A percentile compares a stretch with the other conserved stretches of the same genome.
Conservation (phyloP, 1,140 invertebrate genomes). For the Heliothis virescens region DNA sequence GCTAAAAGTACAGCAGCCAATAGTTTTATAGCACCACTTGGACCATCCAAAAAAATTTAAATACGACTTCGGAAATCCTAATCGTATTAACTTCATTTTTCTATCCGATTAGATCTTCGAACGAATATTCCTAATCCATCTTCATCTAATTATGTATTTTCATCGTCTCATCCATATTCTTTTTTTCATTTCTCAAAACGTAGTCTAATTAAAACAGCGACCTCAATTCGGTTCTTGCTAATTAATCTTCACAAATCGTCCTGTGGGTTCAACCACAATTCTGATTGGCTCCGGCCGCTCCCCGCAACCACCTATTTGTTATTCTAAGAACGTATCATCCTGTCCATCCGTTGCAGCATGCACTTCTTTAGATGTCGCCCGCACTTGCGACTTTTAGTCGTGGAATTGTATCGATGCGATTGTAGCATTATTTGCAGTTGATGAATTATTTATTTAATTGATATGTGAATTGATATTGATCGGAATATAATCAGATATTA, state of each 20-base stretch:
- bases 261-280: slow-evolving; percentile 39
- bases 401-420: slow-evolving; percentile 36
- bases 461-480: slow-evolving; percentile 23
- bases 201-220: slow-evolving; percentile 27
- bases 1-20: no score
- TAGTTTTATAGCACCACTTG: no score
- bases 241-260: slow-evolving; percentile 48
- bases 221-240: slow-evolving; percentile 31
- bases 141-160: background rate
- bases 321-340: slow-evolving; percentile 59
- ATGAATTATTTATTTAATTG: slow-evolving; percentile 34
- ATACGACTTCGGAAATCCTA: no score
- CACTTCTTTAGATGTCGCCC: slow-evolving; percentile 34
- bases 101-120: background rate
- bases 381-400: slow-evolving; percentile 41
- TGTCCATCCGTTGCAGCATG: slow-evolving; percentile 43
- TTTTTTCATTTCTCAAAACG: slow-evolving; percentile 9
- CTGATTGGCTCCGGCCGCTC: slow-evolving; percentile 49
- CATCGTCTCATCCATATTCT: slow-evolving; percentile 2
- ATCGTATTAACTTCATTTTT: background rate
- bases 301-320: slow-evolving; percentile 55
- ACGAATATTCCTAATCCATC: background rate
- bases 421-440: background rate
- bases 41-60: no score
- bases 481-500: slow-evolving; percentile 17